Percentiles rank a stretch among this genome's conserved stretches.
These are phyloP conservation scores for Sorex fumeus DNA, from an alignment of 2,113 vertebrate genomes.

Conservation along the genomic window DNA sequence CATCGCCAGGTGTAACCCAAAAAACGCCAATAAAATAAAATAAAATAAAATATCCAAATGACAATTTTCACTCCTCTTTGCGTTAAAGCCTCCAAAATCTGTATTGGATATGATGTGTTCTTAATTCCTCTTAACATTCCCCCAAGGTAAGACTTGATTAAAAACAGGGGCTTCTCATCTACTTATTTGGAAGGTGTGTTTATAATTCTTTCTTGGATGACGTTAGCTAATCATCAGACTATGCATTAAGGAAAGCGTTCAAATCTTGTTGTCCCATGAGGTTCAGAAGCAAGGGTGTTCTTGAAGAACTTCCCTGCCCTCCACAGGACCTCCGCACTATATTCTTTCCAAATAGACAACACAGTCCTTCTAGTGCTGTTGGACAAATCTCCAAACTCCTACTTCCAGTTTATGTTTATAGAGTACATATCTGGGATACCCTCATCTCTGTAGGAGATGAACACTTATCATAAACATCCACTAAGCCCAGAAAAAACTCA, in stretches of 20 bases:
- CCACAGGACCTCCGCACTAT: background rate
- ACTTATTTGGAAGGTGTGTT: background rate
- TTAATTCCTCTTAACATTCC: background rate
- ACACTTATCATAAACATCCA: background rate
- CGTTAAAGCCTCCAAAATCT: background rate
- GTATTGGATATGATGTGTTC: background rate
- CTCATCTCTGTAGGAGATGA: background rate
- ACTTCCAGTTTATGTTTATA: background rate
- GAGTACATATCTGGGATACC: background rate
- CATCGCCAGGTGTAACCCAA: too few species aligned
- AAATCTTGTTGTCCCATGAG: background rate
- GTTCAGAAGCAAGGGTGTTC: background rate
- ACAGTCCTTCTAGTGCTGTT: background rate
- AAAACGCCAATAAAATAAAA: too few species aligned
- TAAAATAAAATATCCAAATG: background rate
- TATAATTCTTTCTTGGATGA: background rate
- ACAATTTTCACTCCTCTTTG: background rate
- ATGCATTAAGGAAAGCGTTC: background rate
- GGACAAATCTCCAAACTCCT: background rate
- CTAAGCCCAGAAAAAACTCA: too few species aligned
- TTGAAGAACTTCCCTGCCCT: background rate
- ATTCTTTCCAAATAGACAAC: background rate
- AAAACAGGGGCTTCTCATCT: background rate
- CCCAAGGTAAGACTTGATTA: background rate
- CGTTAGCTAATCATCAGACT: background rate